Evolutionary conservation across 2,797 vertebrate genomes (phyloP), one percentile per base, ranked within the genome.

Genomic region (Mionectes olivaceus): DNA sequence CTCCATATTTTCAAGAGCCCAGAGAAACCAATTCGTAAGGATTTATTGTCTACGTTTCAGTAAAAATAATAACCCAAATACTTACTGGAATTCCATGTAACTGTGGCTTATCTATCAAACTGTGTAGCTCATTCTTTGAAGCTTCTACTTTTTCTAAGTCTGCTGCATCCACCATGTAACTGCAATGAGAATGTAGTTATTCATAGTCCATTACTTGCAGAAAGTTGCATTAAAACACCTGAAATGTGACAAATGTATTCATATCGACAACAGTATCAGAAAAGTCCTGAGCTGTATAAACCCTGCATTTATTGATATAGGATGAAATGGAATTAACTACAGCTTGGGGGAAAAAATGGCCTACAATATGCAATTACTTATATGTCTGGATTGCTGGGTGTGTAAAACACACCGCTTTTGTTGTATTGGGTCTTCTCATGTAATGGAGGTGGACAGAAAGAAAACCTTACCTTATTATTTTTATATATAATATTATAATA

Each of bases 111-210:
- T 97, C 97, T 96, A 98, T 97, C 91, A 98, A 96, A 90, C 96
- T 98, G 90, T 98, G 97, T 28, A 98, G 96, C 80, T 98, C 97
- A 67, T 98, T 98, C 95, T 97, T 97, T 87, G 97, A 98, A 76
- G 97, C 97, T 97, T 98, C 97, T 80, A 98, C 97, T 96, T 98
- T 98, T 92, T 97, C 97, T 77, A 97, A 63, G 92, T 98, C 97
- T 93, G 97, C 97, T 79, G 97, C 97, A 96, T 98, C 97, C 88
- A 98, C 97, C 97, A 98, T 98, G 85, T 98, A 98, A 84, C 97
- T 98, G 94, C 74, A 96, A 95, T 1, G 1, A 49, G 27, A 91
- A 94, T 18, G 83, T 1, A 59, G 11, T 61, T 61, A 89, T 32
- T 87, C 49, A 68, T 19, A 16, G 10, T 56, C 37, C 35, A 82